Base-by-base conservation (phyloP, 2,888 invertebrate genomes). In the Rhogogaster chlorosoma region DNA sequence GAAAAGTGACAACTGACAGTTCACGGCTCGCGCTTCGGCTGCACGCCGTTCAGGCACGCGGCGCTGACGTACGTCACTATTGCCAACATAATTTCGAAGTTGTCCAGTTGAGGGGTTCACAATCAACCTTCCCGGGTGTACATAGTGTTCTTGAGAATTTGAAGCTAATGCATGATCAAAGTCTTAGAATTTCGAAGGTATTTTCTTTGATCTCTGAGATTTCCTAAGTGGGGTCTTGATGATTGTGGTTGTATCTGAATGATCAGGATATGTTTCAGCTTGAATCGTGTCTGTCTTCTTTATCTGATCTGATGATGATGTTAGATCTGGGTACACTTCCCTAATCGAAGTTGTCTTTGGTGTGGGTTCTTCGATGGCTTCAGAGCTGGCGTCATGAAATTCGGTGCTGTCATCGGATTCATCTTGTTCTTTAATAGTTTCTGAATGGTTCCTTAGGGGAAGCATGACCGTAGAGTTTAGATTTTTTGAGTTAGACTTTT, bases 141-240 rank as follows among this genome's bases (percentile, higher is more conserved):
- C n/a, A n/a, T n/a, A n/a, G n/a, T n/a, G n/a, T n/a, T 64, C 26
- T 26, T 26, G 26, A 10, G 26, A 64, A 9, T 26, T 26, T 64
- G 64, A 26, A 64, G 64, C 64, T 64, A 26, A 64, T 26, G 64
- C 64, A 26, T 64, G 15, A 1, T 64, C 10, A 64, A 26, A 64
- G 2, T 64, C 64, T 64, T 26, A 26, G 64, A 36, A 84, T 61
- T 12, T 57, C 32, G 29, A 32, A 15, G 84, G 80, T 61, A 26
- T 12, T 83, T 83, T 84, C 18, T 32, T 61, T 7, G 77, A 61
- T 53, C 83, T 22, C 5, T 57, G 29, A 9, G 84, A 67, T 53
- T 82, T 83, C 18, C 36, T 29, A n/a, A 64, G 64, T 64, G 64
- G 26, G 26, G 64, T 64, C 22, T n/a, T 10, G 9, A 64, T 64